Conservation (phyloP, 64 coral and sea anemone genomes). For the Trachythela sp. region DNA sequence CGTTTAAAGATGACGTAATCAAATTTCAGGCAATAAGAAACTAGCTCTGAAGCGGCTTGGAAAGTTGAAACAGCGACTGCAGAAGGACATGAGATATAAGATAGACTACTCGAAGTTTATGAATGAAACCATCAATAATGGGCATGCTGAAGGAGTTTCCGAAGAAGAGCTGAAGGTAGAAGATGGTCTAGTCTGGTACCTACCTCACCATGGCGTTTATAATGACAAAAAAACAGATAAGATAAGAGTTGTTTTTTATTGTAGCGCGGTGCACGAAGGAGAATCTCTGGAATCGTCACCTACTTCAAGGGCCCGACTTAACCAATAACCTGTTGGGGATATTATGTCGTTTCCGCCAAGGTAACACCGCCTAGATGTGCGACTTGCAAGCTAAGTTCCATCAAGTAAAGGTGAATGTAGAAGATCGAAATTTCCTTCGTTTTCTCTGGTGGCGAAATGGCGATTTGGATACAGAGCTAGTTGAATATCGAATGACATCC, state of each 20-base stretch:
- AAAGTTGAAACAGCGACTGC: not conserved
- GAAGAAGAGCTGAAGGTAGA: not conserved
- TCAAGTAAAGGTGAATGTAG: constrained; percentile 12
- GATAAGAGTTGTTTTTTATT: not conserved
- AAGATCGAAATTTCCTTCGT: constrained; percentile 21
- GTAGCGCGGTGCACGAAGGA: not conserved
- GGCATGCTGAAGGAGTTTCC: not conserved
- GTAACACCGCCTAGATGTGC: not conserved
- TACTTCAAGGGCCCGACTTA: not conserved
- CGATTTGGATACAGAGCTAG: not conserved
- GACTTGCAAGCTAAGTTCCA: not conserved
- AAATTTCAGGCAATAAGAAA: not conserved
- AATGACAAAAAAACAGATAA: not conserved
- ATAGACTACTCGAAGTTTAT: not conserved
- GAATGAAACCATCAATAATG: not conserved
- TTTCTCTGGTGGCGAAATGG: not conserved
- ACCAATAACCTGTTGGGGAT: constrained; percentile 9
- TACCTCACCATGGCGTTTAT: constrained; percentile 23
- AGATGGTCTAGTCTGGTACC: not conserved
- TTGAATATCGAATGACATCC: constrained; percentile 1
- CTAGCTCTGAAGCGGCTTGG: not conserved
- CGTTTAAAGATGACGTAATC: not conserved
- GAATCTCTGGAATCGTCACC: not conserved
- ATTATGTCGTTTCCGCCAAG: not conserved
- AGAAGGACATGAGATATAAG: not conserved